These are phyloP conservation scores for Sarcoramphus papa DNA, from an alignment of 2,797 vertebrate genomes.

Conservation along the genomic window DNA sequence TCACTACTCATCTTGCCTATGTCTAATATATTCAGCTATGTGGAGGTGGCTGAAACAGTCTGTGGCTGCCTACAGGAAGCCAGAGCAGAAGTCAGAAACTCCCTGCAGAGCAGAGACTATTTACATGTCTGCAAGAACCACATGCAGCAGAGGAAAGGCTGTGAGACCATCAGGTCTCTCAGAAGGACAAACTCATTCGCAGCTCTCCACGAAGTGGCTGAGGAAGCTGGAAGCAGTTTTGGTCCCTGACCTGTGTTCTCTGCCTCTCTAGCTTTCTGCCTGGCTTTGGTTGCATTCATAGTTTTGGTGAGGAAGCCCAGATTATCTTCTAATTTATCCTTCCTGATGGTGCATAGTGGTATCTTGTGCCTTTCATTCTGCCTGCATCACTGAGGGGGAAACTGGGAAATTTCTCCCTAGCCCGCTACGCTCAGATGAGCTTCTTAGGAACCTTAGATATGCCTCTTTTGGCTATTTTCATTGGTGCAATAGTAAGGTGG, in stretches of 20 bases:
- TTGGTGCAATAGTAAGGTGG: not conserved
- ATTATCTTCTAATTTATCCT: not conserved
- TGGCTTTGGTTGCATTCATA: not conserved
- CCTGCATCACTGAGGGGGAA: not conserved
- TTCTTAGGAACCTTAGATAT: not conserved
- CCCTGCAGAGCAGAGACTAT: not conserved
- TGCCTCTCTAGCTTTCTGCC: not conserved
- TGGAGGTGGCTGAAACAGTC: not conserved
- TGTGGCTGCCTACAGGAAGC: not conserved
- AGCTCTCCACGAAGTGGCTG: not conserved
- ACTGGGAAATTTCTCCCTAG: not conserved
- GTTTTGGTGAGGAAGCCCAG: not conserved
- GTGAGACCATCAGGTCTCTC: not conserved
- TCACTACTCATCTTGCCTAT: not conserved
- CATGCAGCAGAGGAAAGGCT: rapidly evolving
- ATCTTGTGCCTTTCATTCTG: not conserved
- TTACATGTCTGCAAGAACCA: not conserved
- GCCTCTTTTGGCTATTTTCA: not conserved
- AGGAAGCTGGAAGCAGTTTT: not conserved
- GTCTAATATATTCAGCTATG: not conserved
- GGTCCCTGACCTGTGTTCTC: not conserved
- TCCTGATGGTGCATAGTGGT: not conserved
- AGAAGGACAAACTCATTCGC: not conserved
- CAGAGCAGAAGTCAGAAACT: not conserved
- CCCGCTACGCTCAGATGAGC: not conserved